These are phyloP conservation scores for Sturmia bella DNA, from an alignment of 2,888 invertebrate species.

Conservation along the genomic window DNA sequence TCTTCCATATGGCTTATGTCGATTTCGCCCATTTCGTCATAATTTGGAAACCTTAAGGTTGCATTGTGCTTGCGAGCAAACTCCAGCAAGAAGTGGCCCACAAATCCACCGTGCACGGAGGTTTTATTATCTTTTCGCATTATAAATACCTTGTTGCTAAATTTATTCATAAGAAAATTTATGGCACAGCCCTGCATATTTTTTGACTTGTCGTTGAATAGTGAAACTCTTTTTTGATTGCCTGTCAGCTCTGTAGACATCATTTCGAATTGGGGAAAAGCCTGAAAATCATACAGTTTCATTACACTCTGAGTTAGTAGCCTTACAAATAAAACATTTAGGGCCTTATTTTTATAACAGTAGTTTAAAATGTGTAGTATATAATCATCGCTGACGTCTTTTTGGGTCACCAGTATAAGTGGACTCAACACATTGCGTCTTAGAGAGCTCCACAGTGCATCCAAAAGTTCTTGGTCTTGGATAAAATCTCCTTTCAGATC, in stretches of 20 bases:
- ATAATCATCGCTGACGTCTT: background rate
- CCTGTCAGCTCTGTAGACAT: background rate
- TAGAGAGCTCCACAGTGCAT: too few relatives aligned
- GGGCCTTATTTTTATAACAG: constrained; percentile 37
- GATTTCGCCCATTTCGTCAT: constrained; percentile 1
- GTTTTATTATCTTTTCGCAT: constrained; percentile 4
- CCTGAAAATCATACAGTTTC: too few relatives aligned
- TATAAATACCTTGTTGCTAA: constrained; percentile 58
- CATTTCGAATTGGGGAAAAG: background rate
- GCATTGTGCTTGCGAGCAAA: constrained; percentile 67
- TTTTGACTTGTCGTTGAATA: constrained; percentile 55
- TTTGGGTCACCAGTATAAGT: constrained; percentile 20
- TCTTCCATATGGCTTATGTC: background rate
- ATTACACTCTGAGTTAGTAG: too few relatives aligned
- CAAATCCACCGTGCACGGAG: constrained; percentile 51
- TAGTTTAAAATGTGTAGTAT: constrained; percentile 26
- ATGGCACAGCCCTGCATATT: constrained; percentile 60
- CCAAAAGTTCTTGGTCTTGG: too few relatives aligned
- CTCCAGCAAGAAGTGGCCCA: constrained; percentile 50
- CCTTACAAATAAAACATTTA: background rate
- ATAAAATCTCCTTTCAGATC: too few relatives aligned
- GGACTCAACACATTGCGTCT: too few relatives aligned
- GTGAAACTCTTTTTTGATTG: background rate
- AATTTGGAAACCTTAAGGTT: constrained; percentile 26
- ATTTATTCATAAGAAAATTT: constrained; percentile 51